Base-by-base conservation (phyloP, 2,888 invertebrate genomes). In the Sycophila texana region DNA sequence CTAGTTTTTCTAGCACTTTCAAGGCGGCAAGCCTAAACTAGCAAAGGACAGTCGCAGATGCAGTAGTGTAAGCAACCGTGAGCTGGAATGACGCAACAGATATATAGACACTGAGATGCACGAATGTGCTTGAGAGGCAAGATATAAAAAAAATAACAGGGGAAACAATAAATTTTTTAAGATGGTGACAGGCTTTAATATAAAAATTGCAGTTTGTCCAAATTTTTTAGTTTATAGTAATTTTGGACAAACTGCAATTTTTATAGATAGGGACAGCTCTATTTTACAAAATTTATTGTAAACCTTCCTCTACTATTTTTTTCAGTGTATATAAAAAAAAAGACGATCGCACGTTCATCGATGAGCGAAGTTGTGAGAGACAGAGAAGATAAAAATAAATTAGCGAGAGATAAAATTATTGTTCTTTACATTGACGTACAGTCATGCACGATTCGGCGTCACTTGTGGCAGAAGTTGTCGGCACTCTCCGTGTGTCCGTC, bases 391-490 rank as follows among this genome's bases (percentile, higher is more conserved):
- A 39, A 39, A 39, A 71, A 47, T 68, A 58, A 58, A 76, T 20
- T 72, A 78, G 73, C 60, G 20, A 68, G 57, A 78, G 66, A 78
- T 49, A 74, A 65, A 26, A 26, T 74, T 26, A 18, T 26, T 55
- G 63, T n/a, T 80, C 55, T 67, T 80, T 80, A 80, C 76, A 76
- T 76, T 80, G 16, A 26, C 39, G 60, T 73, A 68, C 51, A 61
- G 57, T n/a, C 79, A 79, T 74, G 65, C 65, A 74, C 18, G 51
- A 63, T 39, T 60, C 5, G 30, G 72, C 70, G 39, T 65, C 65
- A n/a, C 49, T 74, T 20, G 63, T 20, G 63, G 26, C 26, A 30
- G 68, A 20, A 20, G 76, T 18, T 49, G 53, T 75, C 61, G 53
- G 74, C 18, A 18, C 20, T 60, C 68, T 78, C 74, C 55, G 55